phyloP scores from a whole-genome alignment of 1,140 invertebrate species.

The Planococcus citri region DNA sequence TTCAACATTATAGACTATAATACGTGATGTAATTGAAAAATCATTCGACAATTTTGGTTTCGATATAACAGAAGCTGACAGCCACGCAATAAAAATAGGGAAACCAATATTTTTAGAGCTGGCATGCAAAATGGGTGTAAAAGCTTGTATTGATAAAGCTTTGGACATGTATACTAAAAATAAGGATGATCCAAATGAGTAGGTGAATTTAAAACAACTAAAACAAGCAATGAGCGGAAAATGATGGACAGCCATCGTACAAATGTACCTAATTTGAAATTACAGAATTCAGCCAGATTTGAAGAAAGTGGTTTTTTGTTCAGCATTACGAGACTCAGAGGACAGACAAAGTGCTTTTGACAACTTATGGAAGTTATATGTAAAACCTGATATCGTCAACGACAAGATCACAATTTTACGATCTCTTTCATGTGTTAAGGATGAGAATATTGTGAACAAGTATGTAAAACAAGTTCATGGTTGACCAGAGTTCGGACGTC shows the following conservation, averaged over 20 bases:
- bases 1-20: not conserved
- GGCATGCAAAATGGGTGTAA: not conserved
- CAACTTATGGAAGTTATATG: not conserved
- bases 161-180: not conserved
- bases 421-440: not conserved
- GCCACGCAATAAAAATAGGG: not conserved
- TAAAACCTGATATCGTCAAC: not conserved
- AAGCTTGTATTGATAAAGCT: not conserved
- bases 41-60: not conserved
- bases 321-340: not conserved
- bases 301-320: not conserved
- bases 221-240: no score
- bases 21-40: not conserved
- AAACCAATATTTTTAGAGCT: not conserved
- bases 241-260: no score
- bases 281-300: conserved; percentile 9
- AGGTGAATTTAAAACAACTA: no score
- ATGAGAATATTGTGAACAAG: not conserved
- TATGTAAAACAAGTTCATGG: not conserved
- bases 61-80: not conserved
- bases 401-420: not conserved
- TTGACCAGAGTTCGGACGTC: not conserved
- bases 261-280: no score
- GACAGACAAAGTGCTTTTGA: not conserved
- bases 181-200: not conserved